phyloP scores from a whole-genome alignment of 2,888 invertebrate species.

The Celastrina argiolus region DNA sequence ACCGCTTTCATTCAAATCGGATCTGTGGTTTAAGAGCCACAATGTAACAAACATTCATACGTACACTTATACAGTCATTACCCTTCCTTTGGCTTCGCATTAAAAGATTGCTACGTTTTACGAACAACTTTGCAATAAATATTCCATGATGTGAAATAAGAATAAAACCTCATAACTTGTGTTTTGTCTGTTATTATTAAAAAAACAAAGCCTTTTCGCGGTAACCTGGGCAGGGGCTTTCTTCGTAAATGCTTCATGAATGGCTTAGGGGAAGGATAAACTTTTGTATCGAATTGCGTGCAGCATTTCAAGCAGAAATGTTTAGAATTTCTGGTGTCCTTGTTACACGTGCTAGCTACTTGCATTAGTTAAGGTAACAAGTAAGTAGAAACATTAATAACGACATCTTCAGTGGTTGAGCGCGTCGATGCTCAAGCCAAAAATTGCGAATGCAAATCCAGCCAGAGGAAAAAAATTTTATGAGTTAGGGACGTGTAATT shows the following conservation, averaged over 20 bases:
- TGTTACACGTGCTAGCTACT: not conserved
- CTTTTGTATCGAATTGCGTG: constrained; percentile 47
- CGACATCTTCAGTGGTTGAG: no score
- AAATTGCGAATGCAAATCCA: no score
- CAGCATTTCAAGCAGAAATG: constrained; percentile 43
- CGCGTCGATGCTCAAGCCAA: no score
- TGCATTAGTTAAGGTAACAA: constrained; percentile 28
- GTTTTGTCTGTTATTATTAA: constrained; percentile 59
- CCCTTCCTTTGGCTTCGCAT: no score
- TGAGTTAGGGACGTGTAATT: no score
- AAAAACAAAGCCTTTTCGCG: constrained; percentile 50
- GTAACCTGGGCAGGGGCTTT: constrained; percentile 35
- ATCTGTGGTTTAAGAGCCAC: no score
- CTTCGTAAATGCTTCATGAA: constrained; percentile 42
- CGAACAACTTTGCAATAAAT: not conserved
- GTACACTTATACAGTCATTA: no score
- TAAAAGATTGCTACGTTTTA: not conserved
- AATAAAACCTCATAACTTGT: constrained; percentile 45
- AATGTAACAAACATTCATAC: no score
- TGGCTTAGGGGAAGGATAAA: constrained; percentile 46
- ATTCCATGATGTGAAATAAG: constrained; percentile 47
- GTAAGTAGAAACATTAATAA: constrained; percentile 32
- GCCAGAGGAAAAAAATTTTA: no score
- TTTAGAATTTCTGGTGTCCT: not conserved
- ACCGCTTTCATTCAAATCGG: no score